phyloP scores from a whole-genome alignment of 2,113 vertebrate species.

The Larimichthys crocea region DNA sequence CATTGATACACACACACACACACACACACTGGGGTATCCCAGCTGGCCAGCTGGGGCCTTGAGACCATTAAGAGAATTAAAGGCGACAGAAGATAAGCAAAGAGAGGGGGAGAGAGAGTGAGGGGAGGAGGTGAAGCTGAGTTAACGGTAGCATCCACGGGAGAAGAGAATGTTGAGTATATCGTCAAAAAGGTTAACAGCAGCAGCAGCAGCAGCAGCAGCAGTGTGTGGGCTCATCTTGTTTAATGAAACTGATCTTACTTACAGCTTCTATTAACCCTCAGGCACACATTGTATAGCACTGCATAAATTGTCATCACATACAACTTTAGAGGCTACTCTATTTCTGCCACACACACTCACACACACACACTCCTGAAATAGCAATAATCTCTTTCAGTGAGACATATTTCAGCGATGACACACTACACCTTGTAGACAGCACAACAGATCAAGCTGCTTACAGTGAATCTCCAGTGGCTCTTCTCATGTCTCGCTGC shows the following conservation, averaged over 20 bases:
- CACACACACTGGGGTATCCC: constrained; percentile 63
- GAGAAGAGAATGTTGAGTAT: constrained; percentile 29
- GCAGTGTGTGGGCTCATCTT: background rate
- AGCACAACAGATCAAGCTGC: constrained; percentile 39
- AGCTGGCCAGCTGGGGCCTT: constrained; percentile 69
- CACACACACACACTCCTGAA: constrained; percentile 22
- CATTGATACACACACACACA: constrained; percentile 24
- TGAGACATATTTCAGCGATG: constrained; percentile 18
- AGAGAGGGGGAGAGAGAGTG: constrained; percentile 10
- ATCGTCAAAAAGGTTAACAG: constrained; percentile 11
- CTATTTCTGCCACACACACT: constrained; percentile 7
- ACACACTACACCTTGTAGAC: constrained; percentile 48
- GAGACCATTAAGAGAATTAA: constrained; percentile 71
- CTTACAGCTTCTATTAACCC: constrained; percentile 21
- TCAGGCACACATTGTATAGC: background rate
- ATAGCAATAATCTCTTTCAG: constrained; percentile 43
- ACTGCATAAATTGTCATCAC: constrained; percentile 11
- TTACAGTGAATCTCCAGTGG: constrained; percentile 51
- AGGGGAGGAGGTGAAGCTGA: constrained; percentile 13
- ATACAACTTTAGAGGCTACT: background rate
- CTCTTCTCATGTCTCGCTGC: constrained; percentile 37
- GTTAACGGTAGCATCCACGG: constrained; percentile 27
- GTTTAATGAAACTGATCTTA: constrained; percentile 29
- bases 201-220: constrained; percentile 26
- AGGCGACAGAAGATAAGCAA: constrained; percentile 59